Conservation (phyloP, 1,140 invertebrate genomes). For the Achatina immaculata region DNA sequence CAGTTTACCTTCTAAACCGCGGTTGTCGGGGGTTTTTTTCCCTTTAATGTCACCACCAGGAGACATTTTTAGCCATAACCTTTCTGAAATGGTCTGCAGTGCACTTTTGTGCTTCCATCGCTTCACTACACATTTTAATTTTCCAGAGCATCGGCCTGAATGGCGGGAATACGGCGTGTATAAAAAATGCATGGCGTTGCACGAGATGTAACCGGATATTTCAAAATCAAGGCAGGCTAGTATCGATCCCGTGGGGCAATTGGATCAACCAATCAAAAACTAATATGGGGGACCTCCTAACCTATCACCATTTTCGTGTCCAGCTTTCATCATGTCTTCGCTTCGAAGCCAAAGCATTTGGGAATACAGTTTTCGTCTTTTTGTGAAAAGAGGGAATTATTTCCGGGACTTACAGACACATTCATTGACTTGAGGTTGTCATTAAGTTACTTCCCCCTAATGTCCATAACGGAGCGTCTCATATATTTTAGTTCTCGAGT, state of each 20-base stretch:
- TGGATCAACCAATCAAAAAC: slow-evolving; percentile 19
- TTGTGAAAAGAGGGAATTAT: not conserved
- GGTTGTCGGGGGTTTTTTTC: no score
- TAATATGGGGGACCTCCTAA: slow-evolving; percentile 4
- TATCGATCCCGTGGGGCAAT: not conserved
- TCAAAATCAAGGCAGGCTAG: slow-evolving; percentile 7
- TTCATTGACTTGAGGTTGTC: not conserved
- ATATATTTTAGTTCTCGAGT: no score
- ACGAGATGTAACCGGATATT: slow-evolving; percentile 13
- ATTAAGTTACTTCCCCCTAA: no score
- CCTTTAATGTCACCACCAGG: no score
- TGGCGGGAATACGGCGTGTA: slow-evolving; percentile 5
- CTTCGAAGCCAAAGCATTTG: not conserved
- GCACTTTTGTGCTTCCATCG: slow-evolving; percentile 14
- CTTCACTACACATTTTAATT: slow-evolving; percentile 15
- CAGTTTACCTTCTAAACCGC: not conserved
- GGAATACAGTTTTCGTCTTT: not conserved
- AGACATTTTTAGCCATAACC: slow-evolving; percentile 4
- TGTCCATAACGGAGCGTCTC: no score
- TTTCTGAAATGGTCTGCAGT: slow-evolving; percentile 8
- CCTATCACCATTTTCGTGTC: slow-evolving; percentile 5
- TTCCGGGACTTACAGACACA: not conserved
- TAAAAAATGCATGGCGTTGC: slow-evolving; percentile 8
- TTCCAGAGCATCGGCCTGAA: slow-evolving; percentile 1
- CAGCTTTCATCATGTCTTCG: not conserved